phyloP scores from a whole-genome alignment of 1,140 invertebrate genomes.

The Gryon sp. region DNA sequence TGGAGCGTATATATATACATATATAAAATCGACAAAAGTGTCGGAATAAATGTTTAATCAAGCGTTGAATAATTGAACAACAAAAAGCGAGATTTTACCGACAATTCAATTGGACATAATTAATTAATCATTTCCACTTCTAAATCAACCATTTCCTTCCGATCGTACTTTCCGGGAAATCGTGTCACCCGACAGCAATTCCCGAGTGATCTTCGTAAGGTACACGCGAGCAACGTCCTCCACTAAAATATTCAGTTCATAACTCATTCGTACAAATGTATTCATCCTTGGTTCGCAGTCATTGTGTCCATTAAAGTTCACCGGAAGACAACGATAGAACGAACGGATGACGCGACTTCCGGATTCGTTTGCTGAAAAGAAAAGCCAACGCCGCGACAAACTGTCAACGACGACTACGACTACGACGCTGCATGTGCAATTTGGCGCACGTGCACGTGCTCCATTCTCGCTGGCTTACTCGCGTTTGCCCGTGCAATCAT shows the following conservation, averaged over 20 bases:
- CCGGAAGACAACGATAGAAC: constrained; percentile 64
- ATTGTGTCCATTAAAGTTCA: constrained; percentile 50
- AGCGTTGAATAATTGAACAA: no score
- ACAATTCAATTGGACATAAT: no score
- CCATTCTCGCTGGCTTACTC: no score
- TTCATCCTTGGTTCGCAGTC: constrained; percentile 51
- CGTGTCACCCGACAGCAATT: neutral
- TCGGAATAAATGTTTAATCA: no score
- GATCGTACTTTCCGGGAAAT: neutral
- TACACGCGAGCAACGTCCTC: neutral
- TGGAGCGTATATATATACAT: no score
- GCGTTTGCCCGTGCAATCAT: constrained; percentile 43
- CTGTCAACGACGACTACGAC: no score
- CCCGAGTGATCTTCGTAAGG: constrained; percentile 8
- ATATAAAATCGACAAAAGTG: no score
- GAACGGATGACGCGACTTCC: constrained; percentile 70
- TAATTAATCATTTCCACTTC: no score
- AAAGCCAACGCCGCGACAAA: constrained; percentile 6
- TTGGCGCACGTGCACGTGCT: constrained; percentile 54
- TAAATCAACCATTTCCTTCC: constrained; percentile 1
- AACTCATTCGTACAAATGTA: constrained; percentile 33
- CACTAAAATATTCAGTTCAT: constrained; percentile 45
- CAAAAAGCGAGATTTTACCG: no score
- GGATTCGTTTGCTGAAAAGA: constrained; percentile 54
- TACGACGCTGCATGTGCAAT: constrained; percentile 25